phyloP scores from a whole-genome alignment of 1,140 invertebrate genomes.

The Gonatopus flavifemur region DNA sequence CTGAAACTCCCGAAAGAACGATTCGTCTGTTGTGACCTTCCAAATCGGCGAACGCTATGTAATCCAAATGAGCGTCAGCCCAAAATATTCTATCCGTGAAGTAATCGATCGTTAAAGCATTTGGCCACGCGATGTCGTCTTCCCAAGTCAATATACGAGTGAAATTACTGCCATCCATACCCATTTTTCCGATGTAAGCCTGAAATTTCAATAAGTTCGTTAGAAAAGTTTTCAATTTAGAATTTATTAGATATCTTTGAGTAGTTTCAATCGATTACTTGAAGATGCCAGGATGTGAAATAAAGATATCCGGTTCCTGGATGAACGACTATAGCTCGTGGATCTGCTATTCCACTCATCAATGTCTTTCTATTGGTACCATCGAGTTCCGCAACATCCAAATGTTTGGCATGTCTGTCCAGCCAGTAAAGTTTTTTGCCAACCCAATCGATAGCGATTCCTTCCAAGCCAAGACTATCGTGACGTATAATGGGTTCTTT shows the following conservation, averaged over 20 bases:
- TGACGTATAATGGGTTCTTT: slow-evolving; percentile 88
- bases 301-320: slow-evolving; percentile 93
- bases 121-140: slow-evolving; percentile 96
- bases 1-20: slow-evolving; percentile 75
- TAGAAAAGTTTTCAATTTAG: not conserved
- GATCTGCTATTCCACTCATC: slow-evolving; percentile 85
- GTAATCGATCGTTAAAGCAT: slow-evolving; percentile 95
- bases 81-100: slow-evolving; percentile 94
- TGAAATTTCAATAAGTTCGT: slow-evolving; percentile 44
- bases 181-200: slow-evolving; percentile 96
- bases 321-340: slow-evolving; percentile 91
- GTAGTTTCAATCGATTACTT: slow-evolving; percentile 37
- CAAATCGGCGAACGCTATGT: slow-evolving; percentile 91
- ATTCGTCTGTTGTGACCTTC: slow-evolving; percentile 84
- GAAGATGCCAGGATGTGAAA: slow-evolving; percentile 94
- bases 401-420: slow-evolving; percentile 92
- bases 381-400: slow-evolving; percentile 90
- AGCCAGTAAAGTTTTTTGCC: slow-evolving; percentile 96
- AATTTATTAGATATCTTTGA: not conserved
- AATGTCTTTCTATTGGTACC: slow-evolving; percentile 89
- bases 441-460: slow-evolving; percentile 96
- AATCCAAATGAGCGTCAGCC: slow-evolving; percentile 98
- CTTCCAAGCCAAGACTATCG: slow-evolving; percentile 92
- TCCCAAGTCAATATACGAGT: slow-evolving; percentile 88
- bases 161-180: slow-evolving; percentile 94